Evolutionary conservation across 2,888 invertebrate genomes (phyloP).

Genomic region (Leptinotarsa peninsularis): DNA sequence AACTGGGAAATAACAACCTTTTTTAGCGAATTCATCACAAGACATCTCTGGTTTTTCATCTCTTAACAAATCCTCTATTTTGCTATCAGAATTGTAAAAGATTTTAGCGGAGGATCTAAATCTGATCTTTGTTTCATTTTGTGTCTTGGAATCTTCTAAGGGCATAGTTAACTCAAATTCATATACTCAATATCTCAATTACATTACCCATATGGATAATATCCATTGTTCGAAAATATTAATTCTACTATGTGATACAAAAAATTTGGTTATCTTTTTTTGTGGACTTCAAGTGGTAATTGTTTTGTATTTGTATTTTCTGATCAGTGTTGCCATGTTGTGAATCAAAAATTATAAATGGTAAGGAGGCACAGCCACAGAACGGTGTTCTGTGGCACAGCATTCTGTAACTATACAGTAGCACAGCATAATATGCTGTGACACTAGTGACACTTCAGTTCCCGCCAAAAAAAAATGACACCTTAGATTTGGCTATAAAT

Average conservation of each 20-base stretch:
- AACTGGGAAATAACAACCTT: neutral
- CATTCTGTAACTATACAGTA: too few species aligned
- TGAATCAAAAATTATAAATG: neutral
- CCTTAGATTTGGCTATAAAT: too few species aligned
- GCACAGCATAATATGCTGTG: too few species aligned
- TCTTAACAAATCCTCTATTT: conserved; percentile 62
- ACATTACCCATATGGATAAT: conserved; percentile 9
- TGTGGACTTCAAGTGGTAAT: too few species aligned
- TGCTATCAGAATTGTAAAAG: conserved; percentile 62
- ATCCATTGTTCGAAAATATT: neutral
- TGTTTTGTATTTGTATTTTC: too few species aligned
- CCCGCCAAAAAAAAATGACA: too few species aligned
- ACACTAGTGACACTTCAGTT: too few species aligned
- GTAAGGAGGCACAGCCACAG: too few species aligned
- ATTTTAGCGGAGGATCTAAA: conserved; percentile 66
- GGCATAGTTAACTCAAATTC: neutral
- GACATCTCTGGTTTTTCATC: conserved; percentile 53
- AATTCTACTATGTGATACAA: neutral
- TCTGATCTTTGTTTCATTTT: conserved; percentile 65
- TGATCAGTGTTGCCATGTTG: neutral
- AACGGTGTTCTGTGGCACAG: too few species aligned
- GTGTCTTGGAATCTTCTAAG: conserved; percentile 28
- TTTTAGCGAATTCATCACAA: neutral
- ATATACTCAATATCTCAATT: conserved; percentile 1
- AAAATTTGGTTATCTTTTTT: too few species aligned